Base-by-base conservation (phyloP, 2,113 vertebrate genomes). In the Spea multiplicata region DNA sequence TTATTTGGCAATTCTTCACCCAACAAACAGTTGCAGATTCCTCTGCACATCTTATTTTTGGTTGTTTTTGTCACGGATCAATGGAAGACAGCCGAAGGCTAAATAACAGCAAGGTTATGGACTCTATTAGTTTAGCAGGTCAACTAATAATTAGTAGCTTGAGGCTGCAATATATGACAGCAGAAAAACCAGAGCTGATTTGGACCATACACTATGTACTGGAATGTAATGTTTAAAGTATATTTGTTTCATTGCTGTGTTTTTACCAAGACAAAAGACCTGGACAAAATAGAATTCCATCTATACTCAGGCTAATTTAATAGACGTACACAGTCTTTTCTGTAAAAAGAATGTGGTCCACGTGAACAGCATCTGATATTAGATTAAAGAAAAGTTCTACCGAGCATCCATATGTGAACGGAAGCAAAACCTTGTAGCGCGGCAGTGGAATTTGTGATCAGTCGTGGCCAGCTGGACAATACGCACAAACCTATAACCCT, bases 81-180 rank as follows among this genome's bases (percentile, higher is more conserved):
- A 73, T 68, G 65, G 64, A 74, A 73, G n/a, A 46, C 9, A 44
- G 52, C 78, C 65, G 5, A 46, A 48, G 78, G 78, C 71, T 49
- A 80, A 47, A 72, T 67, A 74, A 73, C 71, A 74, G 69, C 78
- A 80, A 80, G 78, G 78, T 80, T 80, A 80, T 74, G 71, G 66
- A 68, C 78, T 74, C 78, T 80, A 80, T 80, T 80, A 80, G 71
- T 80, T 80, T 80, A 80, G 78, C 74, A 80, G 71, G 71, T 74
- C 78, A 80, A 66, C 64, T 80, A 73, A 80, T 80, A 80, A 80
- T 80, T 80, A 74, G 71, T 80, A 80, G 78, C 78, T 74, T 17
- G 45, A 61, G 78, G 78, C 78, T 59, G 65, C 17, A 59, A 80
- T 73, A 68, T 80, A 74, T 74, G 62, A 74, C 68, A 74, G 69